Percentiles rank a stretch among this genome's conserved stretches.
Evolutionary conservation across 2,113 vertebrate species (phyloP).

Genomic region (Okapia johnstoni): DNA sequence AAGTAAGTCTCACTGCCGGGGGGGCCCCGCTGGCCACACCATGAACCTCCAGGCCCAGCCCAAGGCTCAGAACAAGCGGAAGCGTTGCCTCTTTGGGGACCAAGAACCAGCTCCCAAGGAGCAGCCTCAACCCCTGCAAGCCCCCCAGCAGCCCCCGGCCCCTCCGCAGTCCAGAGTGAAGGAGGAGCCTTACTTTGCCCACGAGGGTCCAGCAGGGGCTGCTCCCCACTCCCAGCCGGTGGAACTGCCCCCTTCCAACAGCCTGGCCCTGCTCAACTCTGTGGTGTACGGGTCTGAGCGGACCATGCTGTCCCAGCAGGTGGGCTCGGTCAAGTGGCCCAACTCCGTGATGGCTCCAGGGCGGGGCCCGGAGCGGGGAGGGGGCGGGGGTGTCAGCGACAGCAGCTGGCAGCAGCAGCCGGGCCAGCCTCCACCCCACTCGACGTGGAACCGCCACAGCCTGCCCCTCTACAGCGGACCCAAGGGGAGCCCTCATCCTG

Average conservation of each 20-base stretch:
- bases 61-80: slow-evolving; percentile 92
- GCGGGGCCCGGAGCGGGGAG: slow-evolving; percentile 84
- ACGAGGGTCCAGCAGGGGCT: slow-evolving; percentile 76
- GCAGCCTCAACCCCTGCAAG: slow-evolving; percentile 77
- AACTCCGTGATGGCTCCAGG: slow-evolving; percentile 84
- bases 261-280: slow-evolving; percentile 86
- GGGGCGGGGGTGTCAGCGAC: slow-evolving; percentile 66
- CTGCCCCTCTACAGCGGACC: slow-evolving; percentile 82
- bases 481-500: slow-evolving; percentile 82
- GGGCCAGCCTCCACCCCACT: slow-evolving; percentile 67
- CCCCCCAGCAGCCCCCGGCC: neutral
- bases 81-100: slow-evolving; percentile 91
- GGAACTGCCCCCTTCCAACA: slow-evolving; percentile 85
- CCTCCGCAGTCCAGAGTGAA: slow-evolving; percentile 70
- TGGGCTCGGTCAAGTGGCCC: slow-evolving; percentile 86
- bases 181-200: slow-evolving; percentile 88
- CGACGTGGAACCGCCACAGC: slow-evolving; percentile 87
- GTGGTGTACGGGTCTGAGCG: slow-evolving; percentile 92
- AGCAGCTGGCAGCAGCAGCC: slow-evolving; percentile 87
- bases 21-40: slow-evolving; percentile 75
- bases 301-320: slow-evolving; percentile 88
- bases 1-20: slow-evolving; percentile 3
- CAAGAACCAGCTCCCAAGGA: slow-evolving; percentile 88
- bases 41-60: slow-evolving; percentile 97
- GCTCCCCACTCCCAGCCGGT: slow-evolving; percentile 78